Conservation (phyloP, 2,113 vertebrate genomes). For the Tragelaphus buxtoni region DNA sequence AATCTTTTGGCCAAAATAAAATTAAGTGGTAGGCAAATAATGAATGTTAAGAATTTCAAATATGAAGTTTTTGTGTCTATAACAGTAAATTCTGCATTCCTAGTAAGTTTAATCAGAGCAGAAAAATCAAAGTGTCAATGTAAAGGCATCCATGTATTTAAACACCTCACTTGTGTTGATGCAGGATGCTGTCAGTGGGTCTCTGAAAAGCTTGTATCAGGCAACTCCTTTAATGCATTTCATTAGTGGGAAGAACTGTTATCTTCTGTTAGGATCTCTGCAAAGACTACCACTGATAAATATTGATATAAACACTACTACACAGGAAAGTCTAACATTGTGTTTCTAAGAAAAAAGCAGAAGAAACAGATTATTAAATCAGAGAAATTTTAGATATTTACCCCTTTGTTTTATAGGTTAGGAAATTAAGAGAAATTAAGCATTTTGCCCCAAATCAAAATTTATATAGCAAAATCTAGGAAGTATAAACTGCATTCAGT, state of each 20-base stretch:
- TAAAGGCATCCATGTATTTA: background rate
- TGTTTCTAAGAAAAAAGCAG: background rate
- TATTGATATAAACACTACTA: background rate
- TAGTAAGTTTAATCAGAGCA: background rate
- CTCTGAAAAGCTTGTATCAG: background rate
- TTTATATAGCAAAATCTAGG: background rate
- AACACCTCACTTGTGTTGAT: background rate
- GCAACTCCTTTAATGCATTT: background rate
- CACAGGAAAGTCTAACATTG: background rate
- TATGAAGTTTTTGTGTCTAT: background rate
- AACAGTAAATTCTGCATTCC: background rate
- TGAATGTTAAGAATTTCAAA: slow-evolving; percentile 9
- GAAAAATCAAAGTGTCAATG: background rate
- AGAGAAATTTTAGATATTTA: background rate
- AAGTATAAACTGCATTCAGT: background rate
- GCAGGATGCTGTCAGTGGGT: background rate
- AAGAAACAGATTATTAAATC: background rate
- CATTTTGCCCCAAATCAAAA: background rate
- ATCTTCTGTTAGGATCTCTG: background rate
- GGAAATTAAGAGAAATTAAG: background rate
- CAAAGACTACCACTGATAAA: background rate
- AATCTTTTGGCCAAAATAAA: slow-evolving; percentile 13
- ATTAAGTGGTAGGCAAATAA: background rate
- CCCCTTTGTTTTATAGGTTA: background rate
- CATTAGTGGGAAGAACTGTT: background rate